phyloP scores from a whole-genome alignment of 2,113 vertebrate species.

The Chloropsis hardwickii region DNA sequence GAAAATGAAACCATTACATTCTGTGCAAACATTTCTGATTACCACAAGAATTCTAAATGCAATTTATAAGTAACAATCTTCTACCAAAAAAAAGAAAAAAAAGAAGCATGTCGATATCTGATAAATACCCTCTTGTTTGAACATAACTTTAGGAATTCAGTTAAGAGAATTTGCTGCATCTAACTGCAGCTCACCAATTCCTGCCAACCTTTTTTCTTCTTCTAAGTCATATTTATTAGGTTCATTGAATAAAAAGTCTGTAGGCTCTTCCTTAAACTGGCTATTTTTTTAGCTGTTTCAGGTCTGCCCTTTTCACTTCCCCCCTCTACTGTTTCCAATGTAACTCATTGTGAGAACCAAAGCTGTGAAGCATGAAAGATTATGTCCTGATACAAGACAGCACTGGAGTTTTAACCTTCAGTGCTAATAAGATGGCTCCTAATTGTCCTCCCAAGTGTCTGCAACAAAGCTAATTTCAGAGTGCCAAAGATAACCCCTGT shows the following conservation, averaged over 20 bases:
- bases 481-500: slow-evolving; percentile 10
- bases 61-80: neutral
- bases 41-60: neutral
- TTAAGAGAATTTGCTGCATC: slow-evolving; percentile 4
- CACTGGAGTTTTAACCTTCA: slow-evolving; percentile 51
- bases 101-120: neutral
- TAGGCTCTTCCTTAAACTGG: neutral
- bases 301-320: neutral
- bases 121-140: slow-evolving; percentile 17
- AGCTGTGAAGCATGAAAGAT: slow-evolving; percentile 55
- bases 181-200: neutral
- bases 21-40: neutral
- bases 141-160: neutral
- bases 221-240: neutral
- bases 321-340: neutral
- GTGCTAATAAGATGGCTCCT: slow-evolving; percentile 42
- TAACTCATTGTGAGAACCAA: slow-evolving; percentile 16
- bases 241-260: slow-evolving; percentile 17
- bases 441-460: slow-evolving; percentile 30
- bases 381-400: slow-evolving; percentile 42
- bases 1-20: neutral
- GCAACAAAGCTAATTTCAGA: slow-evolving; percentile 50
- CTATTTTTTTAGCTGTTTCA: slow-evolving; percentile 5
- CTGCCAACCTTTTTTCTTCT: neutral
- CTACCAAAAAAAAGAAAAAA: neutral